Evolutionary conservation across 2,113 vertebrate genomes (phyloP), one percentile per base, ranked within the genome.

Genomic region (Lagopus muta): DNA sequence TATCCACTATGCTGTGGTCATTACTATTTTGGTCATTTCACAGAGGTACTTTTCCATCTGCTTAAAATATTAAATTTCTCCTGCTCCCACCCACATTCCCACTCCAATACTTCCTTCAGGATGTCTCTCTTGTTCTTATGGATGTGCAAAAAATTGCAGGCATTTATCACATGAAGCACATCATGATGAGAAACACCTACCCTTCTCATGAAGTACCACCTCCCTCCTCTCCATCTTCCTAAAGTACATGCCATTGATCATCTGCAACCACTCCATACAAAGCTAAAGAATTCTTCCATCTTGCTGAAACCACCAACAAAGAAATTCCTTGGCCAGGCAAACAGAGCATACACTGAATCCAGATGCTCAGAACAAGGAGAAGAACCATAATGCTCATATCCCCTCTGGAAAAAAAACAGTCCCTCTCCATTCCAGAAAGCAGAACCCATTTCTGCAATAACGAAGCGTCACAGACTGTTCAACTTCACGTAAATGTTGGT

Each of bases 161-260:
- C 89, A 79, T 74, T 93, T 93, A 90, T 73, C 92, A 93, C 83
- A 92, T 84, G 90, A 94, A 70, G 43, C 77, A 73, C 83, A 88
- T 84, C 88, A 92, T 73, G 90, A 82, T 89, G 91, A 93, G 86
- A 92, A 96, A 95, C 83, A 94, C 89, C 94, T 92, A 95, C 93
- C 92, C 77, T 82, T 62, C 81, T 82, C 83, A 82, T 86, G 92
- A 93, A 94, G 92, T 75, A 75, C 65, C 70, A 95, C 61, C 93
- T 96, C 91, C 66, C 83, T 95, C 43, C 66, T 88, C 60, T 90
- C 88, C 76, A 57, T 94, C 90, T 94, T 89, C 77, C 40, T 92
- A 40, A 96, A 92, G 62, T 85, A 82, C 74, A 72, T 73, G 77
- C 96, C 71, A 82, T n/a, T 2, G 13, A 94, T 93, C 92, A 86